Conservation (phyloP, 2,888 invertebrate genomes). For the Meiosimyza decipiens region DNA sequence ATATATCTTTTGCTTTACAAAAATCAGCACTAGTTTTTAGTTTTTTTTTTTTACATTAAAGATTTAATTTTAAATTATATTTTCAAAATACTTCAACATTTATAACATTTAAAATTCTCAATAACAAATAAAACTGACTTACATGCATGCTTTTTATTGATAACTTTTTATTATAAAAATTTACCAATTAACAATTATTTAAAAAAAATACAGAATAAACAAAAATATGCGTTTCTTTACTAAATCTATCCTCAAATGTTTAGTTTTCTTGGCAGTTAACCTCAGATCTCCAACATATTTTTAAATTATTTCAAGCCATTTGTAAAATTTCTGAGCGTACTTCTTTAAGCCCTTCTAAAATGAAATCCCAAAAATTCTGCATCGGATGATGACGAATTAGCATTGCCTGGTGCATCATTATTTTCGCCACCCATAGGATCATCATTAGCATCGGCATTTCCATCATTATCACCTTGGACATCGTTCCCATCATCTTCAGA, state of each 20-base stretch:
- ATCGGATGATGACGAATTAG: slow-evolving; percentile 37
- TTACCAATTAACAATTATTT: neutral
- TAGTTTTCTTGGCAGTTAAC: too few relatives aligned
- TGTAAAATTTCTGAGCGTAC: slow-evolving; percentile 25
- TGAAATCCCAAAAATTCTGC: slow-evolving; percentile 42
- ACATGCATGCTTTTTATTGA: slow-evolving; percentile 8
- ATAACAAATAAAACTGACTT: slow-evolving; percentile 15
- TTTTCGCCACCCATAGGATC: slow-evolving; percentile 12
- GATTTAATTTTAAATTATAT: slow-evolving; percentile 1
- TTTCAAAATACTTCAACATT: slow-evolving; percentile 8
- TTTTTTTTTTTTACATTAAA: slow-evolving; percentile 1
- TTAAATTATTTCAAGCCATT: slow-evolving; percentile 18
- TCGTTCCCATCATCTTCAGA: slow-evolving; percentile 44
- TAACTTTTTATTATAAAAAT: neutral
- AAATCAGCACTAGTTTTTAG: neutral
- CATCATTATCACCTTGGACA: slow-evolving; percentile 37
- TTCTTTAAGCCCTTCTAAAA: slow-evolving; percentile 28
- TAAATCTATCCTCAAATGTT: too few relatives aligned
- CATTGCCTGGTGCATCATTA: slow-evolving; percentile 33
- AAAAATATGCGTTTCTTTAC: too few relatives aligned
- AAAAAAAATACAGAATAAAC: slow-evolving; percentile 7
- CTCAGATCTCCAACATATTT: neutral
- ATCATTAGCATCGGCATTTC: slow-evolving; percentile 34
- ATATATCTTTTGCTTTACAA: slow-evolving; percentile 14
- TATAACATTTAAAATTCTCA: slow-evolving; percentile 17